Evolutionary conservation across 2,113 vertebrate species (phyloP).

Genomic region (Brachyistius frenatus): DNA sequence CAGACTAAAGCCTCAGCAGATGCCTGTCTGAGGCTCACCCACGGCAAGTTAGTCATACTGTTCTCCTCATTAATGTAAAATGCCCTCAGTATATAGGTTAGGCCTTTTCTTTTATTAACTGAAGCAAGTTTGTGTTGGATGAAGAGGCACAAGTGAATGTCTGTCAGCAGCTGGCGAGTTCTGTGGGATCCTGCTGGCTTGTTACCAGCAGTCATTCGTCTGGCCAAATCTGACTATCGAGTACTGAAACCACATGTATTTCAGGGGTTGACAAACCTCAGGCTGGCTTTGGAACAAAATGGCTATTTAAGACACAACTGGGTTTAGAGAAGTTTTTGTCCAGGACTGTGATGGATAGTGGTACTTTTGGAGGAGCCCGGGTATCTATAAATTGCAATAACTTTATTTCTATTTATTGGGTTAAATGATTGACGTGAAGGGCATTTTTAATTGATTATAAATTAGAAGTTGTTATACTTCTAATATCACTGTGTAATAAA

Average conservation of each 20-base stretch:
- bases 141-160: slow-evolving; percentile 30
- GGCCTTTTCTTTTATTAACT: slow-evolving; percentile 44
- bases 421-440: no score
- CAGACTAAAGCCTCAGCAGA: slow-evolving; percentile 62
- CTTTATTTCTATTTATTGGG: no score
- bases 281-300: not conserved
- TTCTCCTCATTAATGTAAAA: slow-evolving; percentile 61
- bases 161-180: slow-evolving; percentile 33
- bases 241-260: slow-evolving; percentile 15
- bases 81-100: slow-evolving; percentile 48
- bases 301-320: not conserved
- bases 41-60: slow-evolving; percentile 60
- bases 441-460: no score
- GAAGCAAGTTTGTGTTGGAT: slow-evolving; percentile 29
- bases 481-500: no score
- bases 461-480: no score
- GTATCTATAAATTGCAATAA: no score
- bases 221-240: slow-evolving; percentile 1
- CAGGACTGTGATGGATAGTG: no score
- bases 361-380: no score
- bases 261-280: slow-evolving; percentile 25
- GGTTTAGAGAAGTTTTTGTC: not conserved
- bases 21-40: slow-evolving; percentile 46
- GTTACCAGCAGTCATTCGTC: slow-evolving; percentile 30
- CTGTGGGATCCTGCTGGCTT: slow-evolving; percentile 26